Percentiles rank a stretch among this genome's conserved stretches.
Conservation (phyloP, 2,113 vertebrate species). For the Lontra canadensis region DNA sequence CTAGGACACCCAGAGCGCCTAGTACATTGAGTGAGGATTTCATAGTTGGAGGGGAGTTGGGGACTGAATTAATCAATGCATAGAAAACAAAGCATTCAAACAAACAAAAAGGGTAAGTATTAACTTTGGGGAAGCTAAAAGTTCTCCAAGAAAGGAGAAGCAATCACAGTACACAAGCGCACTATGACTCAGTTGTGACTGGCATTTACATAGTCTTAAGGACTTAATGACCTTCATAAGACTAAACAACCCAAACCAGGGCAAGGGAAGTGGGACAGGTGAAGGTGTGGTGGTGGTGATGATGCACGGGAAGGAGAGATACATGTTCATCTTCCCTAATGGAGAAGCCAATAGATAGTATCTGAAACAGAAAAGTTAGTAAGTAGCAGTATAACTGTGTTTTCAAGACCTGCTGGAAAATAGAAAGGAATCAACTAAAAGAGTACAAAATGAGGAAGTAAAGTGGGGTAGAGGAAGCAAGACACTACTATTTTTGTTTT, state of each 20-base stretch:
- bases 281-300: background rate
- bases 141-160: background rate
- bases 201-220: background rate
- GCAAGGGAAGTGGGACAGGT: background rate
- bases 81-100: background rate
- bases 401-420: background rate
- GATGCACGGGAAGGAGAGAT: background rate
- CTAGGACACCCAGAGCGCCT: background rate
- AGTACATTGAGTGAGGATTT: background rate
- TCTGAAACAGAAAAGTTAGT: background rate
- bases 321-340: background rate
- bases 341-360: background rate
- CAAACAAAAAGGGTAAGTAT: background rate
- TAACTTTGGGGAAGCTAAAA: background rate
- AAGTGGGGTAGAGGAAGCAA: background rate
- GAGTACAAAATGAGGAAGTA: background rate
- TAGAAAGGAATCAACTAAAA: background rate
- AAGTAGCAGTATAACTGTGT: background rate
- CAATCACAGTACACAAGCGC: background rate
- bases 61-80: background rate
- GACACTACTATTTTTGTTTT: background rate
- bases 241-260: background rate
- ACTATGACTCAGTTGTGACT: background rate
- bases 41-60: background rate
- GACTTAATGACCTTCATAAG: background rate